Base-by-base conservation (phyloP, 1,140 invertebrate genomes). In the Elysia chlorotica region DNA sequence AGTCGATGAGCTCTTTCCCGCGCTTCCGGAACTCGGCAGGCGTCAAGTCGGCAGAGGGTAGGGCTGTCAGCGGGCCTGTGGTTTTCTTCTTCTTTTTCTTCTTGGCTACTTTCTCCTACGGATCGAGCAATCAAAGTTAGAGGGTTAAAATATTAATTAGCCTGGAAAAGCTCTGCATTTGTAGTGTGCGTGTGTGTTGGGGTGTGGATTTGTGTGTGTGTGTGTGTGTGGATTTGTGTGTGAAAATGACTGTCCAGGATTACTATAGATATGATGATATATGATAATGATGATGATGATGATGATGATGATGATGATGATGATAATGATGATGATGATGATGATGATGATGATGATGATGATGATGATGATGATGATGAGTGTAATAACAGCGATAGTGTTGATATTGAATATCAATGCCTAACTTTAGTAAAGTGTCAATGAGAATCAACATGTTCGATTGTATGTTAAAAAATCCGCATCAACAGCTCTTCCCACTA, bases 1-100 rank as follows among this genome's bases (percentile, higher is more conserved):
- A 70, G 23, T 70, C 67, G n/a, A 70, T 30, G n/a, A 70, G 38
- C 25, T 70, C 67, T 30, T 70, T 70, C 35, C 67, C 67, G 21
- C 67, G 53, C 36, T 70, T 70, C 31, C 67, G 28, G 30, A 70
- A 70, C 25, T 70, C 67, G 28, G 53, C 56, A 4, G 53, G 67
- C n/a, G 67, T 57, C 33, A 70, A 35, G 38, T 70, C 67, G 28
- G 56, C 67, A 70, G 67, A 59, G 14, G 67, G 67, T 1, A 70
- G 67, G 38, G 67, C 53, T 37, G 53, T 38, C 33, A 35, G 37
- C 23, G 67, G 67, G 5, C 67, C 67, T 1, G 54, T 35, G 17
- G 36, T 25, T 38, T 59, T 70, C 54, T 70, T 70, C 38, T 70
- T 70, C 33, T 56, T 35, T 23, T 70, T 70, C 38, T 59, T 70